phyloP scores from a whole-genome alignment of 1,140 invertebrate species.

The Diabrotica undecimpunctata region DNA sequence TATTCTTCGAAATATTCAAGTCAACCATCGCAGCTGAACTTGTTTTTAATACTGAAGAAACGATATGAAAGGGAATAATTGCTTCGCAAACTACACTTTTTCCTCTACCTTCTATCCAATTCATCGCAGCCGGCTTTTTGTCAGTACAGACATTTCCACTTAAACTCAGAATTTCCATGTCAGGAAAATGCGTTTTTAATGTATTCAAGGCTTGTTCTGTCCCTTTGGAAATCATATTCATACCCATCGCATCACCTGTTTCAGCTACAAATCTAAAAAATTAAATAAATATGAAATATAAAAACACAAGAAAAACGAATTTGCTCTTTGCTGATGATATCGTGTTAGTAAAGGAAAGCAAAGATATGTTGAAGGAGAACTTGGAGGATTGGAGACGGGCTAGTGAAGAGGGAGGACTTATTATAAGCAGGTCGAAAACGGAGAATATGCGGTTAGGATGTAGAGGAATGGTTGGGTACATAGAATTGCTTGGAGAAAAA shows the following conservation, averaged over 20 bases:
- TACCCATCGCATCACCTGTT: constrained; percentile 99
- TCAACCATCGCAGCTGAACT: constrained; percentile 79
- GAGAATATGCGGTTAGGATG: too few relatives aligned
- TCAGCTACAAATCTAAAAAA: constrained; percentile 76
- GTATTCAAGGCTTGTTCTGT: constrained; percentile 77
- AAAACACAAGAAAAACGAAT: too few relatives aligned
- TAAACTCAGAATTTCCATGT: constrained; percentile 89
- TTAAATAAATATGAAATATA: too few relatives aligned
- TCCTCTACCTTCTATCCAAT: constrained; percentile 96
- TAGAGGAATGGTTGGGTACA: too few relatives aligned
- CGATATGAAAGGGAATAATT: constrained; percentile 70
- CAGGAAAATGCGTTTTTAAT: constrained; percentile 70
- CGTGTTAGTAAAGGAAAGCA: too few relatives aligned
- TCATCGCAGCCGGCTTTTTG: constrained; percentile 94
- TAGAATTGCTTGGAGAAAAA: too few relatives aligned
- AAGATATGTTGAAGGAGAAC: too few relatives aligned
- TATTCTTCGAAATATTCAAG: constrained; percentile 89
- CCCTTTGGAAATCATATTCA: constrained; percentile 98
- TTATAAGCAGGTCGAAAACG: too few relatives aligned
- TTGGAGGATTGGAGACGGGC: too few relatives aligned
- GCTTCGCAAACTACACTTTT: constrained; percentile 95
- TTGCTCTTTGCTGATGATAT: too few relatives aligned
- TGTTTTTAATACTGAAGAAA: constrained; percentile 77
- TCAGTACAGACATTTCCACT: constrained; percentile 97
- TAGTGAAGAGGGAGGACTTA: too few relatives aligned